These are phyloP conservation scores for Masnerella sp. DNA, from an alignment of 2,888 invertebrate genomes.

Conservation along the genomic window DNA sequence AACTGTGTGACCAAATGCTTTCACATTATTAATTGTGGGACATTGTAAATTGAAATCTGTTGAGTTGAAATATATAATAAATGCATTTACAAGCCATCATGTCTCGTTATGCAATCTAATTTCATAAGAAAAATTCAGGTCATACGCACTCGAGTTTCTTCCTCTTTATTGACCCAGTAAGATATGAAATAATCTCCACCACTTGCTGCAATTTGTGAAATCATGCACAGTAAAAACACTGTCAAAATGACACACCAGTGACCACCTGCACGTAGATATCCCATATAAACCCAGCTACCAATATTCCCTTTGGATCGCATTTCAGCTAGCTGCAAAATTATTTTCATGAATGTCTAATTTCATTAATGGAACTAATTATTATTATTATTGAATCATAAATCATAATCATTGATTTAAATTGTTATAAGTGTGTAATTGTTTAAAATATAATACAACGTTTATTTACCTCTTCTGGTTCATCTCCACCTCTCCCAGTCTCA, in stretches of 20 bases:
- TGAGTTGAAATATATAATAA: too few relatives aligned
- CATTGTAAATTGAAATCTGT: too few relatives aligned
- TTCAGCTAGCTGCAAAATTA: constrained; percentile 67
- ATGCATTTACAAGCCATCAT: too few relatives aligned
- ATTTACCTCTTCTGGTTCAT: constrained; percentile 67
- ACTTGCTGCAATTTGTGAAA: constrained; percentile 85
- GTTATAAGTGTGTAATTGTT: too few relatives aligned
- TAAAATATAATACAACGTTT: too few relatives aligned
- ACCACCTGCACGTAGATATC: constrained; percentile 86
- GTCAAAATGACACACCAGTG: constrained; percentile 81
- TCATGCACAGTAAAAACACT: constrained; percentile 82
- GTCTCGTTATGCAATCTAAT: too few relatives aligned
- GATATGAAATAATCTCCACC: constrained; percentile 88
- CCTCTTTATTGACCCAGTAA: constrained; percentile 81
- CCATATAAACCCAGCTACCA: constrained; percentile 81
- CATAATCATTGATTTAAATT: too few relatives aligned
- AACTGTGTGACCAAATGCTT: too few relatives aligned
- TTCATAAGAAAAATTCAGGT: constrained; percentile 2
- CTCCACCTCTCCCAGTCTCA: constrained; percentile 62
- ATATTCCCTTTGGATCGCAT: constrained; percentile 80
- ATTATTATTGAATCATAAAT: too few relatives aligned
- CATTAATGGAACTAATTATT: too few relatives aligned
- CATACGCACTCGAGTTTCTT: constrained; percentile 11
- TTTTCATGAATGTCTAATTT: too few relatives aligned
- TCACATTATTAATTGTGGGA: too few relatives aligned